A percentile compares a stretch with the other conserved stretches of the same genome.
Evolutionary conservation across 2,888 invertebrate species (phyloP).

Genomic region (Acanthacorydalis orientalis): DNA sequence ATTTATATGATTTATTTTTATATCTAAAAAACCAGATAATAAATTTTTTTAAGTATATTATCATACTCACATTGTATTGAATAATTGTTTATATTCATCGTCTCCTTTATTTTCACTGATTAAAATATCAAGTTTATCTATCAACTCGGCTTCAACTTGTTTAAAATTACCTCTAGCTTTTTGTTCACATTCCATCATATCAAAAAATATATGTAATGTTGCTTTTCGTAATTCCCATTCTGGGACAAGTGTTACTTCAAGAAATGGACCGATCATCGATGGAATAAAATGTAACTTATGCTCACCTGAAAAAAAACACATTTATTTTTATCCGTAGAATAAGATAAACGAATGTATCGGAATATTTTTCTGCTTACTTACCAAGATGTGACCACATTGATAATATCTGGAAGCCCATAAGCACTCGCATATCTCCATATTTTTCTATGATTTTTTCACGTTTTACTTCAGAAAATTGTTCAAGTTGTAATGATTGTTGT

Average conservation of each 20-base stretch:
- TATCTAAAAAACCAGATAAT: neutral
- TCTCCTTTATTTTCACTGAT: conserved; percentile 91
- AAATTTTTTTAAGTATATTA: neutral
- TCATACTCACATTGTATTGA: conserved; percentile 81
- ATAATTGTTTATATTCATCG: conserved; percentile 81
- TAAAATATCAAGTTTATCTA: conserved; percentile 82
- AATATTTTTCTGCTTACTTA: conserved; percentile 13
- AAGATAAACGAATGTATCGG: neutral
- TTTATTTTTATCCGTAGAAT: neutral
- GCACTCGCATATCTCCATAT: conserved; percentile 79
- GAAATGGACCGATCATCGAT: conserved; percentile 81
- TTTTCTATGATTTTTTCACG: conserved; percentile 59
- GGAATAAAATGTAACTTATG: conserved; percentile 82
- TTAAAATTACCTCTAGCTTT: conserved; percentile 70
- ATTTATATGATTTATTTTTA: no score
- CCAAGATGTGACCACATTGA: conserved; percentile 84
- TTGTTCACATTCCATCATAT: conserved; percentile 89
- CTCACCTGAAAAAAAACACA: conserved; percentile 36
- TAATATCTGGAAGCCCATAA: conserved; percentile 82
- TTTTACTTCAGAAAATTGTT: conserved; percentile 66
- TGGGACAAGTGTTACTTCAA: conserved; percentile 84
- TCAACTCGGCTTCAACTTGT: conserved; percentile 82
- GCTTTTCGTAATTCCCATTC: conserved; percentile 73
- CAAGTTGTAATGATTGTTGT: conserved; percentile 63
- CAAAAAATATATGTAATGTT: conserved; percentile 82